A percentile compares a stretch with the other conserved stretches of the same genome.
phyloP scores from a whole-genome alignment of 2,113 vertebrate genomes.

The Leiothrix lutea region DNA sequence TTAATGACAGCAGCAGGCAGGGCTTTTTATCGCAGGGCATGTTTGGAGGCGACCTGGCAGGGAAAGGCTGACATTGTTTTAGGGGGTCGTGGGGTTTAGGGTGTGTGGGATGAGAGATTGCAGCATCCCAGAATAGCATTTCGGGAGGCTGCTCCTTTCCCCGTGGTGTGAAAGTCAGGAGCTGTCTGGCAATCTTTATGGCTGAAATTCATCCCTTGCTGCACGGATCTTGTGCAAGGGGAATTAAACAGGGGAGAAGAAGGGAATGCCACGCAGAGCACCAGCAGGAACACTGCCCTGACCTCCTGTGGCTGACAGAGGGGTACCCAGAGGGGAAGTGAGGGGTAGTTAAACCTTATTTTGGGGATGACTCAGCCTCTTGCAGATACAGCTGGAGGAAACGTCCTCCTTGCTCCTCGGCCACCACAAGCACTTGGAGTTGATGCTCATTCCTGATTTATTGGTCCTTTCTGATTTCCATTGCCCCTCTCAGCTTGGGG shows the following conservation, averaged over 20 bases:
- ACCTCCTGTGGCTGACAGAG: background rate
- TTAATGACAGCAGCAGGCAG: slow-evolving; percentile 30
- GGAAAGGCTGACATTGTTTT: slow-evolving; percentile 23
- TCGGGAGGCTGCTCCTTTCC: slow-evolving; percentile 41
- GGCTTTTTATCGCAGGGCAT: background rate
- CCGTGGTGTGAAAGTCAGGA: slow-evolving; percentile 8
- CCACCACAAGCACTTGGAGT: fast-evolving
- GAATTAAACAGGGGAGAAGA: background rate
- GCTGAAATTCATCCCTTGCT: slow-evolving; percentile 42
- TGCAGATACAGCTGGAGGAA: background rate
- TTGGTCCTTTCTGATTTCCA: background rate
- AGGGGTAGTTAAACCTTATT: fast-evolving
- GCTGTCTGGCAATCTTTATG: slow-evolving; percentile 44
- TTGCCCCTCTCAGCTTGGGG: background rate
- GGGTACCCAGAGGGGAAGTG: fast-evolving
- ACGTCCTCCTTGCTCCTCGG: background rate
- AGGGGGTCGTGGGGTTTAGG: background rate
- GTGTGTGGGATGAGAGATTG: background rate
- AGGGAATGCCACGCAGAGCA: background rate
- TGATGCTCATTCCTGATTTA: background rate
- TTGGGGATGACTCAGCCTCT: background rate
- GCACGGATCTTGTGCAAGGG: background rate
- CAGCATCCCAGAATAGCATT: background rate
- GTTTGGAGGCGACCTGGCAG: fast-evolving
- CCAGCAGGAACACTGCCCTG: background rate